Evolutionary conservation across 2,888 invertebrate genomes (phyloP), one percentile per base, ranked within the genome.

Genomic region (Leucophenga maculata): DNA sequence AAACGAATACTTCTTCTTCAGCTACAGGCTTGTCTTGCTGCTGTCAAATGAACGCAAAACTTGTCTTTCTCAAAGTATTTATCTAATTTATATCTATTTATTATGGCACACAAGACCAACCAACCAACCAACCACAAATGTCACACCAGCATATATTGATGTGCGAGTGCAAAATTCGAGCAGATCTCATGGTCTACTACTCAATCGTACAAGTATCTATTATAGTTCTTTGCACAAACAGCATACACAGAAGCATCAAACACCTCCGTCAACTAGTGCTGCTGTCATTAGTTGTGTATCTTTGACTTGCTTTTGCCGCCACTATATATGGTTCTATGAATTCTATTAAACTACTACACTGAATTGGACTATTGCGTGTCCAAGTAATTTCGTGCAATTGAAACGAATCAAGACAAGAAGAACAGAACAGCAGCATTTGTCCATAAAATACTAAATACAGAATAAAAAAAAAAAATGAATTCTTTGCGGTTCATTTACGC

Each of bases 291-390:
- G 26, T 26, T 26, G 4, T 26, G 26, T 26, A 26, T 26, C 26
- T 26, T 26, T 26, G 26, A 26, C 26, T 26, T 26, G 26, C 26
- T 11, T 8, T 39, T 39, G 39, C 39, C 8, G 8, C n/a, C n/a
- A 11, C 8, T 39, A 6, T 39, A 11, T 39, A 39, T 39, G 8
- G 39, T 39, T 11, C 39, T 39, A 11, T 64, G 44, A 64, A 48
- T 64, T 64, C 46, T 64, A 64, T 64, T 48, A 64, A 64, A 48
- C 4, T 6, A 39, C 39, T 6, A 39, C 39, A 26, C 48, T 64
- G 62, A 64, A 64, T 64, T 64, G 62, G 62, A 64, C 62, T 64
- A 16, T 64, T 64, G 62, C 62, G 62, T 64, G 62, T 64, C 46
- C 14, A 64, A 64, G 46, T 64, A 64, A 64, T 64, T 64, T 64